Conservation (phyloP, 2,797 vertebrate genomes). For the Notoglanidium macrostoma region DNA sequence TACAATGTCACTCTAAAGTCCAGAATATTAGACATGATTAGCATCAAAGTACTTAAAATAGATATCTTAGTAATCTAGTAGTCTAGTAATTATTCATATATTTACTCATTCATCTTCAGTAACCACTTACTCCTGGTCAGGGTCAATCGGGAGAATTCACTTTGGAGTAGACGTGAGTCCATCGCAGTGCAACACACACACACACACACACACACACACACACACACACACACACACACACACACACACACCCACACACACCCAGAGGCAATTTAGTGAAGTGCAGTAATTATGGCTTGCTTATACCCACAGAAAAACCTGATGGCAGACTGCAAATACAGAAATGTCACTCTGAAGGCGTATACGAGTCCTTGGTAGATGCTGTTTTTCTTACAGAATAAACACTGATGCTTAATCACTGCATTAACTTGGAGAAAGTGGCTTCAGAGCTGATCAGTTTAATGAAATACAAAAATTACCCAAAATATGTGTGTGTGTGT, state of each 20-base stretch:
- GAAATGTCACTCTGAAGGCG: slow-evolving; percentile 18
- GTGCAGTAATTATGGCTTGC: not conserved
- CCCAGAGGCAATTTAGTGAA: not conserved
- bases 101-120: not conserved
- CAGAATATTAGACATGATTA: slow-evolving; percentile 1
- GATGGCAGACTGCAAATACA: not conserved
- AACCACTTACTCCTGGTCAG: not conserved
- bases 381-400: slow-evolving; percentile 24
- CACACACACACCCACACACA: not conserved
- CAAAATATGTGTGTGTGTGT: not conserved
- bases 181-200: not conserved
- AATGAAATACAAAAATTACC: slow-evolving; percentile 4
- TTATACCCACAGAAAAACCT: slow-evolving; percentile 18
- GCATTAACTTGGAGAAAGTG: not conserved
- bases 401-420: slow-evolving; percentile 25
- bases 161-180: no score
- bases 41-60: not conserved
- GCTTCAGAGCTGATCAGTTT: slow-evolving; percentile 18
- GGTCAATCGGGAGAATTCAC: not conserved
- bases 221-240: not conserved
- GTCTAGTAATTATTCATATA: not conserved
- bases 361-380: slow-evolving; percentile 10
- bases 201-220: not conserved
- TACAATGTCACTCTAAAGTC: not conserved
- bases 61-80: not conserved